Percentiles rank a stretch among this genome's conserved stretches.
phyloP scores from a whole-genome alignment of 2,888 invertebrate genomes.

The Amphipoea oculea region DNA sequence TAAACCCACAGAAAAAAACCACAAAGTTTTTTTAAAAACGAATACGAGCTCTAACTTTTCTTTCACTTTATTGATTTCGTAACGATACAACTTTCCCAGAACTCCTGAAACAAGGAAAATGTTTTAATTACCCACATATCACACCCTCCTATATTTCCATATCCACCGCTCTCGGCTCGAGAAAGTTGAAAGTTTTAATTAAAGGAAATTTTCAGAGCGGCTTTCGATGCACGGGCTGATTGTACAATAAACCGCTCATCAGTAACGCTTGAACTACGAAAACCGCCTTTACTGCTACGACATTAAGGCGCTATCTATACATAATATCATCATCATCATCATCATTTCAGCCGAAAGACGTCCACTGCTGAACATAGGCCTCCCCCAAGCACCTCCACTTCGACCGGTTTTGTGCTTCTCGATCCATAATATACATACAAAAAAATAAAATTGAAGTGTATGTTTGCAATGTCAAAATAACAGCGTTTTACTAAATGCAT shows the following conservation, averaged over 20 bases:
- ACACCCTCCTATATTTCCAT: slow-evolving; percentile 22
- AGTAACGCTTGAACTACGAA: neutral
- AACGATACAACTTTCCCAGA: slow-evolving; percentile 17
- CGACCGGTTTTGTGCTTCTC: too few relatives aligned
- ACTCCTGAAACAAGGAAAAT: slow-evolving; percentile 21
- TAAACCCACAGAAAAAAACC: too few relatives aligned
- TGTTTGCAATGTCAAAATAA: neutral
- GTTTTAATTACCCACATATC: slow-evolving; percentile 40
- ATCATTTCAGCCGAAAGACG: too few relatives aligned
- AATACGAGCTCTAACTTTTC: neutral
- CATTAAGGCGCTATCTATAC: neutral
- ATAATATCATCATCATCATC: neutral
- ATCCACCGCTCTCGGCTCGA: slow-evolving; percentile 18
- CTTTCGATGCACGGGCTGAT: slow-evolving; percentile 29
- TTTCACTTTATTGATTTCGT: neutral
- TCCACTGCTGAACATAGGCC: too few relatives aligned
- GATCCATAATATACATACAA: neutral
- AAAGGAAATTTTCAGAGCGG: slow-evolving; percentile 62
- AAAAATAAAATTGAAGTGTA: neutral
- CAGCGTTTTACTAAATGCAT: neutral
- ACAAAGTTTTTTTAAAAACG: too few relatives aligned
- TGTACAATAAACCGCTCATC: slow-evolving; percentile 16
- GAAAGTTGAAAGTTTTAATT: slow-evolving; percentile 71
- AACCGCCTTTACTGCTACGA: neutral
- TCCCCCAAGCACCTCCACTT: too few relatives aligned